Evolutionary conservation across 2,113 vertebrate species (phyloP).

Genomic region (Melanostigma gelatinosum): DNA sequence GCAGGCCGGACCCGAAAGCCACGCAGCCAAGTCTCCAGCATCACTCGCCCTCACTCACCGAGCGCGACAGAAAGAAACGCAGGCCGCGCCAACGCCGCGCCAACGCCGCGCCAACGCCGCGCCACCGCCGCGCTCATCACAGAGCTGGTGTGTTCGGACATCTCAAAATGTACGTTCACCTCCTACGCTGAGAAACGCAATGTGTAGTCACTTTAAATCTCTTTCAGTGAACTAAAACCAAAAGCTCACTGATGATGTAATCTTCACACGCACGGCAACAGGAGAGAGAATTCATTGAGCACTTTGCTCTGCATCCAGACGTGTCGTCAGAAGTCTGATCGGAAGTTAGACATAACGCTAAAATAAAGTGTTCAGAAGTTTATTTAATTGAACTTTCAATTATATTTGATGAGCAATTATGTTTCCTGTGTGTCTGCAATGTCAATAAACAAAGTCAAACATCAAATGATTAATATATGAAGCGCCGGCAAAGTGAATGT

Average conservation of each 20-base stretch:
- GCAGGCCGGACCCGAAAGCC: background rate
- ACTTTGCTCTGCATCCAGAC: constrained; percentile 5
- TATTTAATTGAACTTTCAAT: background rate
- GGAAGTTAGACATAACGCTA: background rate
- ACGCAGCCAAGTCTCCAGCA: constrained; percentile 12
- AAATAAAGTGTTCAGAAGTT: background rate
- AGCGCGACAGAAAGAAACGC: background rate
- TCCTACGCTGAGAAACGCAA: background rate
- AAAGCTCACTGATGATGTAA: background rate
- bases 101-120: too few species aligned
- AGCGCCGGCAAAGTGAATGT: background rate
- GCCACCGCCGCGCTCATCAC: background rate
- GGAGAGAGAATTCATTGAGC: constrained; percentile 1
- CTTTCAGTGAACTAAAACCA: too few species aligned
- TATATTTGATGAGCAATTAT: background rate
- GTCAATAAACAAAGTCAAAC: background rate
- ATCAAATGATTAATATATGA: background rate
- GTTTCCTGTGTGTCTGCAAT: background rate
- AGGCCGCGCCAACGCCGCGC: too few species aligned
- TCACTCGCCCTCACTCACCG: too few species aligned
- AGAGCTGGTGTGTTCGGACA: background rate
- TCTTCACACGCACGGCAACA: background rate
- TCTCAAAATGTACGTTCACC: too few species aligned
- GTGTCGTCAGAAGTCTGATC: background rate
- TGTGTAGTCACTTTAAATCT: background rate